Base-by-base conservation (phyloP, 2,113 vertebrate genomes). In the Uria aalge region DNA sequence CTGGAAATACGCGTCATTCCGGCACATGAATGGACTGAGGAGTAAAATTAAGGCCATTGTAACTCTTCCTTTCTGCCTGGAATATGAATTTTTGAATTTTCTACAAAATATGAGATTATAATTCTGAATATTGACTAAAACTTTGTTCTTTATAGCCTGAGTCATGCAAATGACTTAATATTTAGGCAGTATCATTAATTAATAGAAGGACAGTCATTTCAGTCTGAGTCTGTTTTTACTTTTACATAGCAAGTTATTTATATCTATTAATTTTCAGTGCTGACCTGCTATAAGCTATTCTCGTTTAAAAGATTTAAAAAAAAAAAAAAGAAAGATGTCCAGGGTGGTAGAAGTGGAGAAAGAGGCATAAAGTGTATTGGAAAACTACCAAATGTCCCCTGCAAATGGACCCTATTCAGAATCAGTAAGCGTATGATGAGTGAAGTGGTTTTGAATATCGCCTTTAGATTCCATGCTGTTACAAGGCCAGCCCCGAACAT, bases 371-470 rank as follows among this genome's bases (percentile, higher is more conserved):
- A 99, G 98, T 98, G 98, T 98, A 98, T 98, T 99, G 98, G 98
- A 98, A 98, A 98, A 98, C 97, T 98, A 97, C 98, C 98, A 98
- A 98, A 98, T 98, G 98, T 98, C 98, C 98, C 98, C 98, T 98
- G 98, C 98, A 98, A 99, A 98, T 98, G 98, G 98, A 98, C 97
- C 98, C 99, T 98, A 99, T 99, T 99, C 98, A 99, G 98, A 99
- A 98, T 98, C 99, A 99, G 99, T 97, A 98, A 99, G 99, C 99
- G 99, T 99, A 95, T 99, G 99, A 99, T 99, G 98, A 98, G 98
- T 98, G 98, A 98, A 99, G 98, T 99, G 98, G 98, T 98, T 99
- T 98, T 99, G 98, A 99, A 99, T 99, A 98, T 99, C 98, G 98
- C 98, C 98, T 98, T 98, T 98, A 98, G 98, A 98, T 98, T 98